These are phyloP conservation scores for Apamea anceps DNA, from an alignment of 2,888 invertebrate species.

Conservation along the genomic window DNA sequence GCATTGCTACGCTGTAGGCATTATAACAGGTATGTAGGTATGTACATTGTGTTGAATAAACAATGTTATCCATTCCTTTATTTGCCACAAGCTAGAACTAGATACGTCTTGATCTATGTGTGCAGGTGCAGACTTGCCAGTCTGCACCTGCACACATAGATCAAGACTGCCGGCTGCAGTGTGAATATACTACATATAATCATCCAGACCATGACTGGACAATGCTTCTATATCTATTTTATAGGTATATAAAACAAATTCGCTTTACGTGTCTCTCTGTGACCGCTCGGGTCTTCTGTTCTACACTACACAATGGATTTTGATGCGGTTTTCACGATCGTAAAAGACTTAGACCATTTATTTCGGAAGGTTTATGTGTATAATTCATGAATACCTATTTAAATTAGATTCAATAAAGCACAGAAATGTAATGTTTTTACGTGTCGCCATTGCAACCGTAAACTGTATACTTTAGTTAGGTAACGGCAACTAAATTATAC, in stretches of 20 bases:
- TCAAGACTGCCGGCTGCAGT: no score
- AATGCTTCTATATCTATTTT: background rate
- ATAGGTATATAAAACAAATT: background rate
- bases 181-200: slow-evolving; percentile 2
- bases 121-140: slow-evolving; percentile 8
- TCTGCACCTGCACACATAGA: no score
- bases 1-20: slow-evolving; percentile 56
- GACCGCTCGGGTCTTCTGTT: no score
- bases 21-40: slow-evolving; percentile 28
- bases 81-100: slow-evolving; percentile 50
- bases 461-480: background rate
- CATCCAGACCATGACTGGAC: slow-evolving; percentile 4
- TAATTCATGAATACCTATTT: background rate
- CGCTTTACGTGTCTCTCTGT: background rate
- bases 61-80: slow-evolving; percentile 56
- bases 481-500: no score
- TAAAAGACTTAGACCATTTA: background rate
- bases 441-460: background rate
- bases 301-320: background rate
- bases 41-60: slow-evolving; percentile 54
- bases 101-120: slow-evolving; percentile 44
- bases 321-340: background rate
- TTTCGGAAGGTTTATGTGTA: background rate
- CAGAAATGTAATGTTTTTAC: background rate
- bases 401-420: background rate